Evolutionary conservation across 2,797 vertebrate species (phyloP).

Genomic region (Pampus argenteus): DNA sequence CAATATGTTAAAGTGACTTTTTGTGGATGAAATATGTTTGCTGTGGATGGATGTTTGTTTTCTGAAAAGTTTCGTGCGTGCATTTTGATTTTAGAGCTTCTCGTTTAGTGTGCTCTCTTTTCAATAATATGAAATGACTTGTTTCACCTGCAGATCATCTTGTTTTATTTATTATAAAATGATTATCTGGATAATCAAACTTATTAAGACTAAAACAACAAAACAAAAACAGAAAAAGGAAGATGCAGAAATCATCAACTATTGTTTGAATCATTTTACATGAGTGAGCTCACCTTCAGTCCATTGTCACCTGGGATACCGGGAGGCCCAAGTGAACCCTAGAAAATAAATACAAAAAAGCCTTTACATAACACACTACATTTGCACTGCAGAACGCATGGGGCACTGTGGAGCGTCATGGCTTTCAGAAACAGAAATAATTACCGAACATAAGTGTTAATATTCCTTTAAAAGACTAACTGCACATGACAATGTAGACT

Average conservation of each 20-base stretch:
- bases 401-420: not conserved
- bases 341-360: conserved; percentile 65
- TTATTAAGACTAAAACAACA: not conserved
- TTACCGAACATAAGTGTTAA: not conserved
- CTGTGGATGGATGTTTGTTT: conserved; percentile 18
- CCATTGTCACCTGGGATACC: conserved; percentile 92
- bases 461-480: not conserved
- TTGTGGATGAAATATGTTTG: conserved; percentile 54
- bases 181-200: not conserved
- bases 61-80: conserved; percentile 4
- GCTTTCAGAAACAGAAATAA: not conserved
- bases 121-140: not conserved
- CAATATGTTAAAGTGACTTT: conserved; percentile 28
- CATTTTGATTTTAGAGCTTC: not conserved
- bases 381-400: not conserved
- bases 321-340: conserved; percentile 91
- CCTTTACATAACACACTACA: not conserved
- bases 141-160: not conserved
- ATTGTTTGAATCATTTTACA: conserved; percentile 6
- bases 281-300: conserved; percentile 88
- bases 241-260: not conserved
- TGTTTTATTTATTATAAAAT: not conserved
- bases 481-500: not conserved
- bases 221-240: not conserved
- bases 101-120: not conserved